These are phyloP conservation scores for Sialis lutaria DNA, from an alignment of 2,888 invertebrate genomes.

Conservation along the genomic window DNA sequence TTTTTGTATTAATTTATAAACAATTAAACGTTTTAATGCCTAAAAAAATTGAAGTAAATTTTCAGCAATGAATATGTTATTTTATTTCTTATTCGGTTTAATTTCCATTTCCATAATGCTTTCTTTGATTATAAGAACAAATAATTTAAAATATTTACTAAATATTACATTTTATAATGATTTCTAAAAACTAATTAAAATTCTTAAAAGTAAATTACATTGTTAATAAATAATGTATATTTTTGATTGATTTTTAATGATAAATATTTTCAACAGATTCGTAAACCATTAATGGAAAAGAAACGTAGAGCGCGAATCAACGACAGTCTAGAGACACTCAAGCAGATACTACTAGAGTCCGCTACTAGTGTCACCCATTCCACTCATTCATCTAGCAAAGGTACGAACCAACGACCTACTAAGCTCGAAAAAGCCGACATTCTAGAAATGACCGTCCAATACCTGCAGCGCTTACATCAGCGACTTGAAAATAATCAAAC, in stretches of 20 bases:
- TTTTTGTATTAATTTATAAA: too few relatives aligned
- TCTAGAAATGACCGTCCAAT: conserved; percentile 41
- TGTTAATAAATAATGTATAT: too few relatives aligned
- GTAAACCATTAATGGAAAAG: conserved; percentile 36
- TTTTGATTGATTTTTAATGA: not conserved
- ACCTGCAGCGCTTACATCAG: conserved; percentile 31
- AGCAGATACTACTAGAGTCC: conserved; percentile 28
- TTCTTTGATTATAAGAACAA: too few relatives aligned
- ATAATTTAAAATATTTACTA: too few relatives aligned
- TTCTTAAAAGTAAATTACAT: too few relatives aligned
- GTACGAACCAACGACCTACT: conserved; percentile 25
- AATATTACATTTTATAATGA: too few relatives aligned
- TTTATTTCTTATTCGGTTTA: too few relatives aligned
- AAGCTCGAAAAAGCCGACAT: conserved; percentile 50
- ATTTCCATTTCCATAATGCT: too few relatives aligned
- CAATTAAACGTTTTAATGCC: too few relatives aligned
- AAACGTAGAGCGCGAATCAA: conserved; percentile 33
- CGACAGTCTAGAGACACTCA: conserved; percentile 31
- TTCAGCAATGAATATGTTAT: too few relatives aligned
- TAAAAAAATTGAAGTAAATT: too few relatives aligned
- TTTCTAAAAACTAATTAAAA: too few relatives aligned
- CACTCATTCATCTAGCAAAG: conserved; percentile 15
- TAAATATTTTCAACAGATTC: conserved; percentile 18
- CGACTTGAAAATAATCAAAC: not conserved
- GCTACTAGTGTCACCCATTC: conserved; percentile 18